Conservation (phyloP, 2,888 invertebrate genomes). For the Neoaliturus tenellus region DNA sequence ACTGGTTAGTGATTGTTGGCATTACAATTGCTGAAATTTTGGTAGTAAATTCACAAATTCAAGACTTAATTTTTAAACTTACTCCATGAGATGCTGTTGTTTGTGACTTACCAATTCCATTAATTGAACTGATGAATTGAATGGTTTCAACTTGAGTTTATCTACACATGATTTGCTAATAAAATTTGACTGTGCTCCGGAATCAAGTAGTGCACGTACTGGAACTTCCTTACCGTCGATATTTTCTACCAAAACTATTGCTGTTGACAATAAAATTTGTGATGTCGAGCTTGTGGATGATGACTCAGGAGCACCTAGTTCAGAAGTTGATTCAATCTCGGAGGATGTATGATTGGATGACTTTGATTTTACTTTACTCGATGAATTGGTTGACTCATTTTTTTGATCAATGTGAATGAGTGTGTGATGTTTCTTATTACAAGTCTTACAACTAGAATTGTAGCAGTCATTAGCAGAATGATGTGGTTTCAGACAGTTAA, state of each 20-base stretch:
- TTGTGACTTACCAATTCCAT: not conserved
- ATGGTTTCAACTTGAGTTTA: not conserved
- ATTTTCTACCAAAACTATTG: not conserved
- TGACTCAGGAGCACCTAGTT: not conserved
- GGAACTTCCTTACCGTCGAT: too few species aligned
- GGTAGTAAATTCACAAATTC: too few species aligned
- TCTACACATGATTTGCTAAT: too few species aligned
- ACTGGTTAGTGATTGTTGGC: too few species aligned
- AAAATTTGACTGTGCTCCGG: too few species aligned
- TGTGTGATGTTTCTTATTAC: not conserved
- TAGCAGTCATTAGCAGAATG: not conserved
- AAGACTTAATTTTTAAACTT: not conserved
- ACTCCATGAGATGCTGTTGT: not conserved
- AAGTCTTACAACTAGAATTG: not conserved
- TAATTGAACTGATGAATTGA: not conserved
- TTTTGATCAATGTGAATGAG: not conserved
- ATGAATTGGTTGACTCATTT: not conserved
- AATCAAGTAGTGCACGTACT: too few species aligned
- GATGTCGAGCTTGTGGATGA: too few species aligned
- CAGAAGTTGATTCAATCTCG: not conserved
- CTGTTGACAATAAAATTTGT: not conserved
- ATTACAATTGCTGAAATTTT: too few species aligned
- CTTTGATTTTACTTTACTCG: not conserved
- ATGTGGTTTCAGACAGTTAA: not conserved
- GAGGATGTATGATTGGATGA: not conserved